Conservation (phyloP, 2,797 vertebrate genomes). For the Arctocebus calabarensis region DNA sequence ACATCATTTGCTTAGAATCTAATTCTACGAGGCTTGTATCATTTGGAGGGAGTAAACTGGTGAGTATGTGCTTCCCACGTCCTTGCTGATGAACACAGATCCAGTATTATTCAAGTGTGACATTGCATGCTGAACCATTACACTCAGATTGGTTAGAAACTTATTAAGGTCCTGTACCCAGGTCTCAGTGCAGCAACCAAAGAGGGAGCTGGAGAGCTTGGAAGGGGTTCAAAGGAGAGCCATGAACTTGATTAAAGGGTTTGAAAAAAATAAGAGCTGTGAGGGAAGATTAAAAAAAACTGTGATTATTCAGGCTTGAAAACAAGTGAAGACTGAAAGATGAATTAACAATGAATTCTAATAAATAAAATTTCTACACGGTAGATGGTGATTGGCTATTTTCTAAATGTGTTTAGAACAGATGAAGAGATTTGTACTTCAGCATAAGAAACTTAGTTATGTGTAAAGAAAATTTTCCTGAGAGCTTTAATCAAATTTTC, state of each 20-base stretch:
- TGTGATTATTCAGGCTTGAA: constrained; percentile 77
- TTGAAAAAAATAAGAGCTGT: constrained; percentile 59
- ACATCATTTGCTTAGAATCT: constrained; percentile 94
- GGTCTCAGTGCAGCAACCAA: not conserved
- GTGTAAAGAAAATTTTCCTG: constrained; percentile 33
- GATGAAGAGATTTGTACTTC: not conserved
- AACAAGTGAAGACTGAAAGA: constrained; percentile 50
- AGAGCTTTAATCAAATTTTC: not conserved
- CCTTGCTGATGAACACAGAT: not conserved
- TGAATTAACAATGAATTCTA: constrained; percentile 59
- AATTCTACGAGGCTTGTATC: constrained; percentile 93
- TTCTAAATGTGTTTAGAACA: constrained; percentile 30
- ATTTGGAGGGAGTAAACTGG: constrained; percentile 91
- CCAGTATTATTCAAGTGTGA: constrained; percentile 8
- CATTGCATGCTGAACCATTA: not conserved
- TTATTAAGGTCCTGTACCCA: not conserved
- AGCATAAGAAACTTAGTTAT: not conserved
- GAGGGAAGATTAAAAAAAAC: constrained; percentile 51
- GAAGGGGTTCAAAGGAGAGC: constrained; percentile 59
- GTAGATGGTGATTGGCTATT: not conserved
- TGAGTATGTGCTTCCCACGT: constrained; percentile 84
- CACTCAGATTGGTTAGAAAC: not conserved
- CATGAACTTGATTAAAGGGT: constrained; percentile 56
- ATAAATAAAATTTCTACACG: constrained; percentile 15
- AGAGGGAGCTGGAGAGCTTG: constrained; percentile 42